Conservation (phyloP, 2,888 invertebrate species). For the Frankliniella intonsa region DNA sequence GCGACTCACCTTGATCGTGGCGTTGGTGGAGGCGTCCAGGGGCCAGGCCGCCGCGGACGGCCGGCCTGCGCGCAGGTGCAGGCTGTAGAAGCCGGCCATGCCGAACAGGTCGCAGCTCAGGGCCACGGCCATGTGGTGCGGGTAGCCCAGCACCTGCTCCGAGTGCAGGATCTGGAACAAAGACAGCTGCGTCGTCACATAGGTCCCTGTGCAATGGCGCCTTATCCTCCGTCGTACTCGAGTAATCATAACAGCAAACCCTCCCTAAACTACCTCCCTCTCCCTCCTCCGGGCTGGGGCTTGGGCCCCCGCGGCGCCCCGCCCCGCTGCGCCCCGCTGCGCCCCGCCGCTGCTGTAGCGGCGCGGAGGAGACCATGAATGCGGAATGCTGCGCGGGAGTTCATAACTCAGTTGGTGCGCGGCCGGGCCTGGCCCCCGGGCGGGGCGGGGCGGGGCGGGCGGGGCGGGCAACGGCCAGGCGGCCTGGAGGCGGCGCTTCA, state of each 20-base stretch:
- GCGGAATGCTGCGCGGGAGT: conserved; percentile 11
- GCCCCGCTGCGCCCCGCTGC: too few relatives aligned
- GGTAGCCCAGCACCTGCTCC: conserved; percentile 70
- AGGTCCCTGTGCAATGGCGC: background rate
- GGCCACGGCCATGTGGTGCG: conserved; percentile 62
- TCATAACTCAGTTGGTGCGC: background rate
- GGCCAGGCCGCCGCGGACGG: conserved; percentile 52
- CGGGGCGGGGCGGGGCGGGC: background rate
- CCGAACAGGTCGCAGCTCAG: conserved; percentile 76
- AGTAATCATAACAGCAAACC: too few relatives aligned
- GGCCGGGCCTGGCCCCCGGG: background rate
- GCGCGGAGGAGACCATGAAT: background rate
- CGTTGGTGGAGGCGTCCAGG: conserved; percentile 60
- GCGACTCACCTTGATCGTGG: conserved; percentile 60
- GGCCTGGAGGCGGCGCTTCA: background rate
- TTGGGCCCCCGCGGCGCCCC: too few relatives aligned
- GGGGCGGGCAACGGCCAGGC: background rate
- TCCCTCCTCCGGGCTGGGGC: background rate
- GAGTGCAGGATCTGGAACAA: conserved; percentile 64
- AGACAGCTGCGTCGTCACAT: background rate
- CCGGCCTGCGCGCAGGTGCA: conserved; percentile 59
- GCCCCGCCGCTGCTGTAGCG: background rate
- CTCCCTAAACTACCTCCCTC: too few relatives aligned
- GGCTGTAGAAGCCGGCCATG: conserved; percentile 73
- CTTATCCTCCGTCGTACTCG: too few relatives aligned